Conservation (phyloP, 2,888 invertebrate species). For the Amphipyra berbera region DNA sequence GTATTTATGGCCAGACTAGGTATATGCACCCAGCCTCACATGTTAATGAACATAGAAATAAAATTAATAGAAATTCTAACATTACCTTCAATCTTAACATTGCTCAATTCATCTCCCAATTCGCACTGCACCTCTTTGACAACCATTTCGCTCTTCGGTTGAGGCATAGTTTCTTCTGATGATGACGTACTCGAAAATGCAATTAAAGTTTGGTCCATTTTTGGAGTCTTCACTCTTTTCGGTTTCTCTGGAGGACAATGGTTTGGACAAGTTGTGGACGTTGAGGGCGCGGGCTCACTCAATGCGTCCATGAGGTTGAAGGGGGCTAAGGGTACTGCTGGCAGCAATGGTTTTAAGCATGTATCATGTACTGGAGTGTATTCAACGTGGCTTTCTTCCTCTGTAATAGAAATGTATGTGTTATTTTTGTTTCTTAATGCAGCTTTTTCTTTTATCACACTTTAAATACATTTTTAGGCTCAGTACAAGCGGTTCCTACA, state of each 20-base stretch:
- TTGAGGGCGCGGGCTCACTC: constrained; percentile 76
- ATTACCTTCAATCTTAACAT: constrained; percentile 68
- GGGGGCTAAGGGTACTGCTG: constrained; percentile 25
- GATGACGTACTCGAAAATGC: constrained; percentile 78
- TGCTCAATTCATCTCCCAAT: constrained; percentile 54
- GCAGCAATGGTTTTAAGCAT: constrained; percentile 45
- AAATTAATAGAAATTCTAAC: too few species aligned
- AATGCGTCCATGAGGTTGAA: constrained; percentile 78
- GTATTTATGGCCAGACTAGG: too few species aligned
- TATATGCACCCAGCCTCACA: too few species aligned
- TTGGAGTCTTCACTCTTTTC: constrained; percentile 62
- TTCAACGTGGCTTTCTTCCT: constrained; percentile 63
- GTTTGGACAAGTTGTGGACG: constrained; percentile 71
- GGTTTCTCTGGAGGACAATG: constrained; percentile 69
- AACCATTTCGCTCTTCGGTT: constrained; percentile 49
- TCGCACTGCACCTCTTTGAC: constrained; percentile 69
- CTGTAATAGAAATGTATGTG: constrained; percentile 57
- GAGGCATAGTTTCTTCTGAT: constrained; percentile 76
- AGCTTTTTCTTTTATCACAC: too few species aligned
- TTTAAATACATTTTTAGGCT: too few species aligned
- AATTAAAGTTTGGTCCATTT: constrained; percentile 74
- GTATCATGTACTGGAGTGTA: constrained; percentile 76
- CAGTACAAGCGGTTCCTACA: too few species aligned
- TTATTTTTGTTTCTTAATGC: background rate
- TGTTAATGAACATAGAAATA: too few species aligned